Percentiles rank a stretch among this genome's conserved stretches.
Conservation (phyloP, 2,797 vertebrate genomes). For the Gorsachius magnificus region DNA sequence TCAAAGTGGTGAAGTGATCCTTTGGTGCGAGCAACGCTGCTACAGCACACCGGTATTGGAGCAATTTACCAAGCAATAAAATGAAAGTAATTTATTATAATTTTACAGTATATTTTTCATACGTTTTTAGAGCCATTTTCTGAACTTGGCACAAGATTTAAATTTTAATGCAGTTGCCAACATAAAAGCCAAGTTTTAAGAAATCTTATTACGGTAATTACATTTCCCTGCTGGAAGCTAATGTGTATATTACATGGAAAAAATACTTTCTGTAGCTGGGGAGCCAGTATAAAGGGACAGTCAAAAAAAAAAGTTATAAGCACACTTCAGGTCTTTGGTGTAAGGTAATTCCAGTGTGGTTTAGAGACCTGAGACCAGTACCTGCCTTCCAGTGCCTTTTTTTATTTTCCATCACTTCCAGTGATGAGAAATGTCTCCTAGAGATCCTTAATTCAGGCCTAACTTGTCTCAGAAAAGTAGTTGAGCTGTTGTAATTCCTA, state of each 20-base stretch:
- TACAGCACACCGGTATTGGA: not conserved
- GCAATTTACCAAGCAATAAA: conserved; percentile 46
- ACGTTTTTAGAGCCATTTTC: conserved; percentile 34
- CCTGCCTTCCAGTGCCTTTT: not conserved
- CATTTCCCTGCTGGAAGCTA: conserved; percentile 46
- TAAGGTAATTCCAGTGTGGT: not conserved
- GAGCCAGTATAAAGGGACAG: not conserved
- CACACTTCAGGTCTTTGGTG: not conserved
- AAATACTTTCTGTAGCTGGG: not conserved
- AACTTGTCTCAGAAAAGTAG: not conserved
- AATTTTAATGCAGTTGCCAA: conserved; percentile 51
- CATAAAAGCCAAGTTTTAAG: conserved; percentile 54
- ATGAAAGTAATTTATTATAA: conserved; percentile 48
- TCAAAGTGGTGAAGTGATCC: not conserved
- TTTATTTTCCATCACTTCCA: not conserved
- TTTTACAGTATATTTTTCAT: conserved; percentile 36
- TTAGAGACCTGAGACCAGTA: not conserved
- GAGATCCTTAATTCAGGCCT: not conserved
- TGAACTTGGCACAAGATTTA: conserved; percentile 57
- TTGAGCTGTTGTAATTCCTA: not conserved
- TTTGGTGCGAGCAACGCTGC: not conserved
- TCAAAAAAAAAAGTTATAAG: not conserved
- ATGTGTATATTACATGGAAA: not conserved
- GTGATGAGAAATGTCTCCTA: not conserved
- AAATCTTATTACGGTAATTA: conserved; percentile 62